Evolutionary conservation across 1,140 invertebrate genomes (phyloP), one percentile per base, ranked within the genome.

Genomic region (Conus ventricosus): DNA sequence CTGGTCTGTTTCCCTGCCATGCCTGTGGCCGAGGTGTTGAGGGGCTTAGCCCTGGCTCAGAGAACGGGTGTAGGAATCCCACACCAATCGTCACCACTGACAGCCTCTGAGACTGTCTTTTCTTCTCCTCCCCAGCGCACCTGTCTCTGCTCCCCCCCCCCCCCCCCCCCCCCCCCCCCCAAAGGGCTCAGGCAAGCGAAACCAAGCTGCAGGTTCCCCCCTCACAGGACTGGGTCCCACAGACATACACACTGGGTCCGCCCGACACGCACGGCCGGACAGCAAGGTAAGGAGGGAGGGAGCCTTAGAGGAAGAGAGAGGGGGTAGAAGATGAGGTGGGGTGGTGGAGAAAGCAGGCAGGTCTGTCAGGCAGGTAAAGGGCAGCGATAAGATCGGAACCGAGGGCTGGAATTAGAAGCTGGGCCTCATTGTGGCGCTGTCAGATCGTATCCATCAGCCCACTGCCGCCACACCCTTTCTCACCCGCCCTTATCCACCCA

Each of bases 361-460:
- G 67, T 71, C 67, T 71, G 67, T 71, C 67, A 71, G 67, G 67
- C 20, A 71, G 67, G 67, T 17, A 23, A 4, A 20, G 17, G 20
- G 67, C 11, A 71, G 67, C 67, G 67, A 71, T 71, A 71, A 71
- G 67, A 71, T 71, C 67, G 67, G 67, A 71, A 71, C 67, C 67
- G 67, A 20, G 20, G 67, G 67, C 67, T 71, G 67, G 67, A 71
- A 71, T 71, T 71, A 71, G 67, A 71, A 13, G 67, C 67, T 71
- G 67, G 11, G 67, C 67, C 67, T n/a, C 67, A 20, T 71, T 71
- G 67, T 71, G 67, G 11, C 67, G 67, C 67, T 71, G 67, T 71
- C 67, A 71, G 67, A 71, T 71, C 67, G 11, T 71, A 71, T 71
- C 67, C 67, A 23, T 71, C 67, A 71, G 67, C 67, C 23, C 13